phyloP scores from a whole-genome alignment of 2,888 invertebrate species.

The Rotaria socialis region DNA sequence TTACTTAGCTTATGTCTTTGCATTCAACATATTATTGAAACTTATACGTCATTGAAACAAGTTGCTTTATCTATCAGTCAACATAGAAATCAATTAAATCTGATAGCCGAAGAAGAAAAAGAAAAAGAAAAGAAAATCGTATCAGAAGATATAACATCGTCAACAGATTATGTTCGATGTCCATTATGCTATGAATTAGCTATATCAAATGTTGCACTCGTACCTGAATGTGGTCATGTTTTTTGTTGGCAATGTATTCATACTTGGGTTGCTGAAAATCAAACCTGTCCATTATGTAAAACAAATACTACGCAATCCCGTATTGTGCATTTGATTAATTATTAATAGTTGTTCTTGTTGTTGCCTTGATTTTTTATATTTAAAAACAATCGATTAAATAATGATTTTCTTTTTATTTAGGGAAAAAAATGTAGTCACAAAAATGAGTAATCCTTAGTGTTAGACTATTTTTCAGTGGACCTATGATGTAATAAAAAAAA shows the following conservation, averaged over 20 bases:
- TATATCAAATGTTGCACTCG: not conserved
- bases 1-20: conserved; percentile 16
- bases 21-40: conserved; percentile 33
- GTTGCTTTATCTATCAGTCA: not conserved
- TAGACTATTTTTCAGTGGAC: too few relatives aligned
- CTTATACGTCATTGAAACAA: not conserved
- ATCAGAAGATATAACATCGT: not conserved
- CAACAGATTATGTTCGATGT: not conserved
- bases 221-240: conserved; percentile 27
- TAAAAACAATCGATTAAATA: too few relatives aligned
- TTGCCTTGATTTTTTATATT: not conserved
- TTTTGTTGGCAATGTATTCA: conserved; percentile 38
- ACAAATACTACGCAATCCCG: conserved; percentile 8
- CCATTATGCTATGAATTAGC: conserved; percentile 15
- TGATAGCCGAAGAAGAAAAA: not conserved
- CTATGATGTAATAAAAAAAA: too few relatives aligned
- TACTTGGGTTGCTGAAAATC: conserved; percentile 25
- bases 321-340: conserved; percentile 29
- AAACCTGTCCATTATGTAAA: conserved; percentile 31
- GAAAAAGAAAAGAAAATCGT: not conserved
- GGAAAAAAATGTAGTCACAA: too few relatives aligned
- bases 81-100: not conserved
- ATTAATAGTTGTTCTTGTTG: not conserved
- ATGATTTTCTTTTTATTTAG: too few relatives aligned
- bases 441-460: too few relatives aligned